Percentiles rank a stretch among this genome's conserved stretches.
These are phyloP conservation scores for Halocynthia aurantium DNA, from an alignment of 23 tunicate genomes.

Conservation along the genomic window DNA sequence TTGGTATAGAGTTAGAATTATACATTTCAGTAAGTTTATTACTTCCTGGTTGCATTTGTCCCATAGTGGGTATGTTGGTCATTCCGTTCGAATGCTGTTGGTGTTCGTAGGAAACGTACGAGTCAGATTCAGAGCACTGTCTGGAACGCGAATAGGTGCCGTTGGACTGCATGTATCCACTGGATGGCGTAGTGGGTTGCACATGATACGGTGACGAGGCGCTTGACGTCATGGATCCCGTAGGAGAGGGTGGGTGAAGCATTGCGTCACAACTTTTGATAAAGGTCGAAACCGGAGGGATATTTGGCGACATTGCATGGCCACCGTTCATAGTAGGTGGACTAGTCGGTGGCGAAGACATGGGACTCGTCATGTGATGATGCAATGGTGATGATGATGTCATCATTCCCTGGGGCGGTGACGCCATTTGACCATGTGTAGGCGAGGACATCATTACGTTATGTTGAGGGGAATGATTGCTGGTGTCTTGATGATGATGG, in stretches of 20 bases:
- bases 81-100: slow-evolving; percentile 35
- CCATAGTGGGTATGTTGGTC: neutral
- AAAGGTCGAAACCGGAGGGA: slow-evolving; percentile 88
- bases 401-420: slow-evolving; percentile 20
- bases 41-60: neutral
- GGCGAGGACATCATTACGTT: slow-evolving; percentile 8
- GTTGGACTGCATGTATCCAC: slow-evolving; percentile 10
- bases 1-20: slow-evolving; percentile 11
- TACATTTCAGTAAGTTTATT: slow-evolving; percentile 6
- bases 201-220: slow-evolving; percentile 15
- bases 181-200: slow-evolving; percentile 21
- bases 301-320: slow-evolving; percentile 14
- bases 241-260: slow-evolving; percentile 78
- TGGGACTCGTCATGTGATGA: slow-evolving; percentile 35
- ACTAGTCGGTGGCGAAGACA: neutral
- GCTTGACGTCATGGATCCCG: slow-evolving; percentile 15
- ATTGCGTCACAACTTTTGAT: slow-evolving; percentile 86
- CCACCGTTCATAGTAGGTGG: neutral
- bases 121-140: slow-evolving; percentile 53
- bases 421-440: neutral
- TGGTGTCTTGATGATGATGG: slow-evolving; percentile 1
- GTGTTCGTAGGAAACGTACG: slow-evolving; percentile 31
- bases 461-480: slow-evolving; percentile 5
- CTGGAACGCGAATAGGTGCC: slow-evolving; percentile 22
- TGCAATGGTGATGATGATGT: slow-evolving; percentile 37